These are phyloP conservation scores for Eupithecia abbreviata DNA, from an alignment of 2,888 invertebrate species.

Conservation along the genomic window DNA sequence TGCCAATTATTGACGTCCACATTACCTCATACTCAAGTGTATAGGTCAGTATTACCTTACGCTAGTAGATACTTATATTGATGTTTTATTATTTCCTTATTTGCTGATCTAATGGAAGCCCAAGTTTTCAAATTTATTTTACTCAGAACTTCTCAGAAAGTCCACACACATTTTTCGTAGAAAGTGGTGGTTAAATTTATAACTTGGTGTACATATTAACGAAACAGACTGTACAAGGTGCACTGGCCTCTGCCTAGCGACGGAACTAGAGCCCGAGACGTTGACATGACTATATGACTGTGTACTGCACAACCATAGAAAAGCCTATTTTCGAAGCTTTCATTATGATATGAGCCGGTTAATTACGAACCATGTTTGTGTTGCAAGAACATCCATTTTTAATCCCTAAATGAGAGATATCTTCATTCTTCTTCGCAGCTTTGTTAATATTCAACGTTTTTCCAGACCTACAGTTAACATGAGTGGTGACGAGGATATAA, in stretches of 20 bases:
- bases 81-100: not conserved
- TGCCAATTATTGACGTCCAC: constrained; percentile 70
- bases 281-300: not conserved
- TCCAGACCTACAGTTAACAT: constrained; percentile 67
- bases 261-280: not conserved
- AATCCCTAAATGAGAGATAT: not conserved
- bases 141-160: no score
- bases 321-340: not conserved
- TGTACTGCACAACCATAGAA: not conserved
- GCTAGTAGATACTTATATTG: not conserved
- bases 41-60: constrained; percentile 60
- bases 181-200: no score
- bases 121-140: no score
- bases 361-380: not conserved
- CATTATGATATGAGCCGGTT: not conserved
- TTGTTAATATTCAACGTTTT: constrained; percentile 15
- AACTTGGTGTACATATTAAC: no score
- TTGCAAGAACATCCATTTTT: not conserved
- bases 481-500: constrained; percentile 71
- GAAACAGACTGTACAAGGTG: no score
- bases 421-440: not conserved
- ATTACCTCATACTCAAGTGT: constrained; percentile 77
- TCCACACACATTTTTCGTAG: no score
- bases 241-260: no score
- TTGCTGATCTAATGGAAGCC: not conserved